phyloP scores from a whole-genome alignment of 2,797 vertebrate species.

The Octomys mimax region DNA sequence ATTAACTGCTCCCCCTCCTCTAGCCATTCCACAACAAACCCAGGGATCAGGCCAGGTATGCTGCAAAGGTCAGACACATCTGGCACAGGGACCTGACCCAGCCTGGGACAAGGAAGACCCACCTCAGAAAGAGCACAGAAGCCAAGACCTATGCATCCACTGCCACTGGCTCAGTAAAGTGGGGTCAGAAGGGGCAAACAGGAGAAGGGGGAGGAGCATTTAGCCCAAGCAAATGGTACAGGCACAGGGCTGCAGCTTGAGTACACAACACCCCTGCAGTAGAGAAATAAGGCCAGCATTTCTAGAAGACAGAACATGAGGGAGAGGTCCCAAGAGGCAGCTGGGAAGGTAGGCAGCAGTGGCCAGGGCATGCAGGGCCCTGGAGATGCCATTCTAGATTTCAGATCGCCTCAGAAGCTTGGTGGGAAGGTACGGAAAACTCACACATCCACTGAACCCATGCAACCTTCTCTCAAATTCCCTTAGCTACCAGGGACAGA shows the following conservation, averaged over 20 bases:
- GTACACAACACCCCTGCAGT: neutral
- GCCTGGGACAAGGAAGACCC: neutral
- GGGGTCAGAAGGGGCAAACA: neutral
- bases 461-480: neutral
- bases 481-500: neutral
- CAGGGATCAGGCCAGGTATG: neutral
- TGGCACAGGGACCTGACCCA: neutral
- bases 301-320: neutral
- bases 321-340: neutral
- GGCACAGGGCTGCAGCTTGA: neutral
- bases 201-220: neutral
- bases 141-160: neutral
- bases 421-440: neutral
- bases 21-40: neutral
- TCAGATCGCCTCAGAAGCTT: conserved; percentile 1
- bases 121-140: neutral
- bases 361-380: neutral
- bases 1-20: neutral
- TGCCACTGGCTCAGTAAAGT: neutral
- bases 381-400: neutral
- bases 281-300: neutral
- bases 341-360: neutral
- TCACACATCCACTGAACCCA: neutral
- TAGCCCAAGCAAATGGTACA: neutral
- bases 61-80: neutral